Evolutionary conservation across 2,888 invertebrate genomes (phyloP).

Genomic region (Cabera pusaria): DNA sequence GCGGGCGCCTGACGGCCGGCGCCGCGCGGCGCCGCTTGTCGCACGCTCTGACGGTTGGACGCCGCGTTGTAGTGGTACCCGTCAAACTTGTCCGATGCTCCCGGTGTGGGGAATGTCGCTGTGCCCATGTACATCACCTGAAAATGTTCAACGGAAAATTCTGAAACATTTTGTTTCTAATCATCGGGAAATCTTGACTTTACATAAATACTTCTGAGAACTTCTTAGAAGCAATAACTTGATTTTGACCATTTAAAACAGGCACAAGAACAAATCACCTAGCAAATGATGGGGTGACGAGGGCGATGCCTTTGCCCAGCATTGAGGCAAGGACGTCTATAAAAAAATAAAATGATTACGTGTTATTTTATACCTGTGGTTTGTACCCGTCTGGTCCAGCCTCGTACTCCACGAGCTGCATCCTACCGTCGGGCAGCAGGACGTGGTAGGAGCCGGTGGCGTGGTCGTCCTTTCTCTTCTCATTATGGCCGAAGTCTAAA

Average conservation of each 20-base stretch:
- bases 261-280: no score
- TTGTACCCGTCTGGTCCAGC: slow-evolving; percentile 85
- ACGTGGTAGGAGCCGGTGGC: slow-evolving; percentile 86
- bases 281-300: no score
- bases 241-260: no score
- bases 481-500: slow-evolving; percentile 85
- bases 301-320: no score
- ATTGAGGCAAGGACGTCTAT: no score
- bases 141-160: background rate
- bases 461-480: slow-evolving; percentile 85
- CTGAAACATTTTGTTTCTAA: no score
- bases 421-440: slow-evolving; percentile 85
- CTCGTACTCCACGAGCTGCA: slow-evolving; percentile 85
- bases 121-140: slow-evolving; percentile 79
- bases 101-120: slow-evolving; percentile 62
- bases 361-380: no score
- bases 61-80: slow-evolving; percentile 80
- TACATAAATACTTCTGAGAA: no score
- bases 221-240: no score
- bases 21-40: slow-evolving; percentile 60
- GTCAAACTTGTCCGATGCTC: slow-evolving; percentile 63
- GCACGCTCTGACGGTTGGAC: slow-evolving; percentile 66
- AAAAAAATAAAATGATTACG: no score
- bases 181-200: no score
- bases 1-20: slow-evolving; percentile 37